These are phyloP conservation scores for Eristalis tenax DNA, from an alignment of 2,888 invertebrate genomes.

Conservation along the genomic window DNA sequence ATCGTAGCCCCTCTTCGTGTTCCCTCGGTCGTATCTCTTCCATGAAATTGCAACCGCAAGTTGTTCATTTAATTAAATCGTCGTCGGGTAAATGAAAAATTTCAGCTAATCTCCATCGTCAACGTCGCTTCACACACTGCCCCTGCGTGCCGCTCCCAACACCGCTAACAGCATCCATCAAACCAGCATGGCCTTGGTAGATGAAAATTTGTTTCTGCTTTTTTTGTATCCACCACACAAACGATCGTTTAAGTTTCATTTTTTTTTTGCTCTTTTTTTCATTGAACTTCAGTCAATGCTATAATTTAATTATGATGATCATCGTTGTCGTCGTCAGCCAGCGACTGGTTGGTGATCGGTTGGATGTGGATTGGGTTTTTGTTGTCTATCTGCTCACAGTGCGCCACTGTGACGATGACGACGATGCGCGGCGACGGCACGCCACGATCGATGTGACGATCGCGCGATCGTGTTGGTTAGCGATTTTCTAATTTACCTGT, in stretches of 20 bases:
- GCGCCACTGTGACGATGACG: neutral
- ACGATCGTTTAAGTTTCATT: neutral
- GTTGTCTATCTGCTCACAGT: neutral
- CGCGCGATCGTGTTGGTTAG: slow-evolving; percentile 8
- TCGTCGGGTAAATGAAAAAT: slow-evolving; percentile 47
- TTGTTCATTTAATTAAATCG: slow-evolving; percentile 55
- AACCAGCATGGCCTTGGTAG: slow-evolving; percentile 44
- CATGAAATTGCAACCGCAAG: slow-evolving; percentile 43
- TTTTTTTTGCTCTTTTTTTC: slow-evolving; percentile 20
- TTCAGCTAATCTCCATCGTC: slow-evolving; percentile 51
- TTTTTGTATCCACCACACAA: slow-evolving; percentile 10
- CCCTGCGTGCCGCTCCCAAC: neutral
- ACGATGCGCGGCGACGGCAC: too few species aligned
- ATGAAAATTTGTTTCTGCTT: slow-evolving; percentile 52
- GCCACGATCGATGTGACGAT: slow-evolving; percentile 2
- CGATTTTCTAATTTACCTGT: slow-evolving; percentile 58
- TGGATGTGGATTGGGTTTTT: slow-evolving; percentile 18
- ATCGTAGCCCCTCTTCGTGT: too few species aligned
- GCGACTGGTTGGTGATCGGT: slow-evolving; percentile 42
- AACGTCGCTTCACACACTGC: slow-evolving; percentile 3
- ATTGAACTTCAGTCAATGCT: slow-evolving; percentile 71
- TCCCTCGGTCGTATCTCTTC: too few species aligned
- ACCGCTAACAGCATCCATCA: neutral
- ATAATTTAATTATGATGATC: slow-evolving; percentile 71
- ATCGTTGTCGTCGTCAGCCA: slow-evolving; percentile 31